Evolutionary conservation across 2,888 invertebrate species (phyloP).

Genomic region (Hypselothyrea guttata): DNA sequence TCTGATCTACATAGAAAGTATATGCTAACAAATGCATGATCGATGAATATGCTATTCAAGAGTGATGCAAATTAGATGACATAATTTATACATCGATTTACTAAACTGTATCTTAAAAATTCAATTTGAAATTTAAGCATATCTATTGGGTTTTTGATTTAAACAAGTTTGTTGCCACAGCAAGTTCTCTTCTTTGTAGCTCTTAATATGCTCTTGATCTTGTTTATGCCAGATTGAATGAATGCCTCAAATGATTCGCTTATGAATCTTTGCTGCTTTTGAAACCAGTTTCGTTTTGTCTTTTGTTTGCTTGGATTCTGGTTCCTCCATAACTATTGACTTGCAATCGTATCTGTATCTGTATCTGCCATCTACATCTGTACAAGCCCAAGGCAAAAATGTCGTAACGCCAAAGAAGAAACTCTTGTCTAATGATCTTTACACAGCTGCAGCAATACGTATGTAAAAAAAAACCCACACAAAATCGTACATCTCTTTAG

Average conservation of each 20-base stretch:
- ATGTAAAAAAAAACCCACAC: conserved; percentile 37
- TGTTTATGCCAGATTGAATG: conserved; percentile 16
- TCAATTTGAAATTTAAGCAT: no score
- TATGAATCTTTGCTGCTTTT: neutral
- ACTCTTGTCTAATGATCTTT: conserved; percentile 44
- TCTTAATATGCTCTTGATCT: conserved; percentile 26
- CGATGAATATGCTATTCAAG: neutral
- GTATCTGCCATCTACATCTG: conserved; percentile 23
- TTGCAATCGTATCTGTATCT: conserved; percentile 28
- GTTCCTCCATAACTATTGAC: conserved; percentile 10
- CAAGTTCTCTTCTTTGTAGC: neutral
- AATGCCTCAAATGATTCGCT: no score
- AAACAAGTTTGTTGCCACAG: neutral
- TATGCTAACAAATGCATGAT: neutral
- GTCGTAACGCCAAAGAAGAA: conserved; percentile 45
- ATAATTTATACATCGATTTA: no score
- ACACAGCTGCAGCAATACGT: conserved; percentile 24
- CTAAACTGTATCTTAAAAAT: no score
- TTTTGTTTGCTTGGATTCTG: conserved; percentile 30
- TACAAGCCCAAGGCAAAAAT: conserved; percentile 32
- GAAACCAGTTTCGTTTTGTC: conserved; percentile 40
- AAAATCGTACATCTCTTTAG: conserved; percentile 35
- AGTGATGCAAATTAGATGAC: no score
- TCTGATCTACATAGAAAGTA: no score
- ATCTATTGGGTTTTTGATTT: no score